A percentile compares a stretch with the other conserved stretches of the same genome.
phyloP scores from a whole-genome alignment of 2,113 vertebrate genomes.

The Danionella cerebrum region DNA sequence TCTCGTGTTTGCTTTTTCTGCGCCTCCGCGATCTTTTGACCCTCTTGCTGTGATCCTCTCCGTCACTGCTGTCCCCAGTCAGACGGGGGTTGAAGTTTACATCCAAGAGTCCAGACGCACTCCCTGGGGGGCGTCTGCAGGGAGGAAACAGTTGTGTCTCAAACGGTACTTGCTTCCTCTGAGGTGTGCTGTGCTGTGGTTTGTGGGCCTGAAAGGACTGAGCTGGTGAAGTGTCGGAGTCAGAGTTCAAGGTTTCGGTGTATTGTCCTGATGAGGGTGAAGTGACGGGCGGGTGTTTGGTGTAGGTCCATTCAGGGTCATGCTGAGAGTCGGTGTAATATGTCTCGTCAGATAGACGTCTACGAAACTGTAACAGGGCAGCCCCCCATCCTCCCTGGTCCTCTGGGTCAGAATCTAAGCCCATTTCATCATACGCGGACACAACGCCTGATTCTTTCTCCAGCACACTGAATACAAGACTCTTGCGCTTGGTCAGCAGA shows the following conservation, averaged over 20 bases:
- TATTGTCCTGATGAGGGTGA: conserved; percentile 74
- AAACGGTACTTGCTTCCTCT: conserved; percentile 60
- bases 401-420: conserved; percentile 74
- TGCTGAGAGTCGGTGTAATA: conserved; percentile 68
- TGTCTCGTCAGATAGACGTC: conserved; percentile 59
- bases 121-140: conserved; percentile 37
- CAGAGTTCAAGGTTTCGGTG: conserved; percentile 78
- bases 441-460: conserved; percentile 76
- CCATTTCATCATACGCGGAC: conserved; percentile 83
- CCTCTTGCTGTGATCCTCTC: conserved; percentile 66
- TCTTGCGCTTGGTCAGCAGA: conserved; percentile 79
- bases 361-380: conserved; percentile 55
- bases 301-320: conserved; percentile 65
- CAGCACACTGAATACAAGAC: conserved; percentile 72
- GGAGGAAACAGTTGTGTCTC: conserved; percentile 48
- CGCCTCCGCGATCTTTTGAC: conserved; percentile 70
- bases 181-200: conserved; percentile 45
- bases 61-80: conserved; percentile 80
- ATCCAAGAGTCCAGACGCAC: conserved; percentile 66
- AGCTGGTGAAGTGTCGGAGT: conserved; percentile 79
- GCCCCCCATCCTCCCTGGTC: conserved; percentile 47
- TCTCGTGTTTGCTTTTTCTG: conserved; percentile 65
- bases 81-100: conserved; percentile 88
- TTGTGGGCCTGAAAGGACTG: conserved; percentile 63
- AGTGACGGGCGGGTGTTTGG: conserved; percentile 63